phyloP scores from a whole-genome alignment of 2,797 vertebrate genomes.

The Siniperca undulata region DNA sequence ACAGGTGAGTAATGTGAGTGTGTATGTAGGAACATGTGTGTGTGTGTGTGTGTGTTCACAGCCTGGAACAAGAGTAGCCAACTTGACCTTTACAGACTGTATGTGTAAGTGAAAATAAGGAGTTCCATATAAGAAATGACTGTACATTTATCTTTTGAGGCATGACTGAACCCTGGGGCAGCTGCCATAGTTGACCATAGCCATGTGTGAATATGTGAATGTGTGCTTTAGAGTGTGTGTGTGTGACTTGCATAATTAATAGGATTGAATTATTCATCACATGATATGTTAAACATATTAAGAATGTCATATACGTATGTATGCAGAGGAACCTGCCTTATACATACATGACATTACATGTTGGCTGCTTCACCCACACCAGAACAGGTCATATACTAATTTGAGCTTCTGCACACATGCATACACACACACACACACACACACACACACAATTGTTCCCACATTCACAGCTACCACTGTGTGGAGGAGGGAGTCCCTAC shows the following conservation, averaged over 20 bases:
- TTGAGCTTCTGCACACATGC: background rate
- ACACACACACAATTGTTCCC: background rate
- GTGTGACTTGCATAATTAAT: conserved; percentile 46
- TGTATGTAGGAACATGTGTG: background rate
- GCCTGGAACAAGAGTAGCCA: conserved; percentile 27
- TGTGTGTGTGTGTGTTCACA: conserved; percentile 23
- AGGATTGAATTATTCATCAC: conserved; percentile 49
- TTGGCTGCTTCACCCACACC: conserved; percentile 18
- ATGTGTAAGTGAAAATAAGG: conserved; percentile 30
- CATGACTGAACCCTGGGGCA: background rate
- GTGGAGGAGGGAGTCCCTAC: conserved; percentile 55
- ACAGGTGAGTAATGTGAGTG: conserved; percentile 90
- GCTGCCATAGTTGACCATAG: conserved; percentile 17
- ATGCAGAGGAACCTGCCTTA: conserved; percentile 9
- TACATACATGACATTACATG: conserved; percentile 41
- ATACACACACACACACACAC: background rate
- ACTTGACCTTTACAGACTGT: conserved; percentile 25
- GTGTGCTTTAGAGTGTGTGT: conserved; percentile 12
- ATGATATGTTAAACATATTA: conserved; percentile 43
- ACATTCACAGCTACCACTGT: background rate
- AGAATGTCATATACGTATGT: conserved; percentile 3
- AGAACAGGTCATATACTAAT: conserved; percentile 20
- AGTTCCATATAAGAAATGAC: conserved; percentile 14
- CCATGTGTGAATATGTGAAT: conserved; percentile 21
- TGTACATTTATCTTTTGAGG: conserved; percentile 6